These are phyloP conservation scores for Tychaedon coryphoeus DNA, from an alignment of 2,113 vertebrate species.

Conservation along the genomic window DNA sequence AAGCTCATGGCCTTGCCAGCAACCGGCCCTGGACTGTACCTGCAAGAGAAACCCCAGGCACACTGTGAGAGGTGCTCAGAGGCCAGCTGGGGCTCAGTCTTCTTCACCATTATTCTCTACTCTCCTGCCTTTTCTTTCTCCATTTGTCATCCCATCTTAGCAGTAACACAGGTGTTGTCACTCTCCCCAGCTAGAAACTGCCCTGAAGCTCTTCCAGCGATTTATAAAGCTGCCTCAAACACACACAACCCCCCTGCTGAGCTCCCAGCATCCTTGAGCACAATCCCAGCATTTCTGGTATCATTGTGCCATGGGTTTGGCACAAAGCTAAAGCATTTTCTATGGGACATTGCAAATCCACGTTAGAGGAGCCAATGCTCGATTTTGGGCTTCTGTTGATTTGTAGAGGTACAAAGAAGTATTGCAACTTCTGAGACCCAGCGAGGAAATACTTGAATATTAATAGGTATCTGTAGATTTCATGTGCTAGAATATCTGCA, in stretches of 20 bases:
- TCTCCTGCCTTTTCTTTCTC: not conserved
- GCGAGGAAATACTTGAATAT: not conserved
- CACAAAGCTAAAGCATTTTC: not conserved
- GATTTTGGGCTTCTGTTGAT: fast-evolving
- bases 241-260: fast-evolving
- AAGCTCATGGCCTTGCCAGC: slow-evolving; percentile 10
- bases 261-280: not conserved
- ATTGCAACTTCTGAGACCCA: not conserved
- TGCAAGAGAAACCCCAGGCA: not conserved
- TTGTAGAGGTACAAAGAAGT: not conserved
- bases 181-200: not conserved
- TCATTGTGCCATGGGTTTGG: not conserved
- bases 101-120: not conserved
- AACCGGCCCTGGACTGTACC: not conserved
- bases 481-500: not conserved
- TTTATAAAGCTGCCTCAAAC: not conserved
- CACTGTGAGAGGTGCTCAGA: fast-evolving
- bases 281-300: not conserved
- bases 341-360: not conserved
- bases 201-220: not conserved
- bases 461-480: not conserved
- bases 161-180: not conserved
- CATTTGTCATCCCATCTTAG: not conserved
- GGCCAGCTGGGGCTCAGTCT: not conserved
- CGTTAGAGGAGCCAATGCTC: not conserved